Conservation (phyloP, 2,797 vertebrate species). For the Pitangus sulphuratus region DNA sequence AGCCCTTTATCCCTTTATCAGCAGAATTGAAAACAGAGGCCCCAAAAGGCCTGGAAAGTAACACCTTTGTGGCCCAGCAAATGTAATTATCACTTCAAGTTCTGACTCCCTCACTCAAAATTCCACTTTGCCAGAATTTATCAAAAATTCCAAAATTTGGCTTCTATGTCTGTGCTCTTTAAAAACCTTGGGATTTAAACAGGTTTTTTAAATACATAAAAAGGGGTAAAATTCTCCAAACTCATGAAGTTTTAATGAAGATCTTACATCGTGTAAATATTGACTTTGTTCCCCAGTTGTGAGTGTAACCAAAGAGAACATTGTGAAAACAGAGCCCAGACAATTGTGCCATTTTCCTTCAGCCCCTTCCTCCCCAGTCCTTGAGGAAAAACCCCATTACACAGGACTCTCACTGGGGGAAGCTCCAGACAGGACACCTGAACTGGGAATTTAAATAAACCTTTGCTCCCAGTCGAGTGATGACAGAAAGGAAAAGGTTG, state of each 20-base stretch:
- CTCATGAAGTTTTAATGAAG: neutral
- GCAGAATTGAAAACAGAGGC: neutral
- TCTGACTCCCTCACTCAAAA: neutral
- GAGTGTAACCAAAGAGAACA: accelerated
- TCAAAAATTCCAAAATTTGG: neutral
- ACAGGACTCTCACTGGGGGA: neutral
- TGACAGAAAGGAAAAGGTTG: neutral
- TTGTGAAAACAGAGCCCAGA: neutral
- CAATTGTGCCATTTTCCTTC: neutral
- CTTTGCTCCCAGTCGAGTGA: neutral
- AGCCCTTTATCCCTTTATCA: neutral
- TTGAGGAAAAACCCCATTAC: neutral
- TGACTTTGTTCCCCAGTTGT: neutral
- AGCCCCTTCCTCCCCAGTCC: neutral
- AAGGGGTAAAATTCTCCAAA: neutral
- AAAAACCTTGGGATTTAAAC: neutral
- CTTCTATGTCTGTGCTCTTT: neutral
- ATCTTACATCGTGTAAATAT: neutral
- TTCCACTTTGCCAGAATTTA: neutral
- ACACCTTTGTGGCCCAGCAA: accelerated
- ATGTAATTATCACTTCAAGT: neutral
- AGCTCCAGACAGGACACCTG: neutral
- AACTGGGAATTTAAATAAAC: neutral
- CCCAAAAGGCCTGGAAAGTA: neutral
- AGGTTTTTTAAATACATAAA: neutral